Base-by-base conservation (phyloP, 1,140 invertebrate species). In the Drosophila fuyamai region DNA sequence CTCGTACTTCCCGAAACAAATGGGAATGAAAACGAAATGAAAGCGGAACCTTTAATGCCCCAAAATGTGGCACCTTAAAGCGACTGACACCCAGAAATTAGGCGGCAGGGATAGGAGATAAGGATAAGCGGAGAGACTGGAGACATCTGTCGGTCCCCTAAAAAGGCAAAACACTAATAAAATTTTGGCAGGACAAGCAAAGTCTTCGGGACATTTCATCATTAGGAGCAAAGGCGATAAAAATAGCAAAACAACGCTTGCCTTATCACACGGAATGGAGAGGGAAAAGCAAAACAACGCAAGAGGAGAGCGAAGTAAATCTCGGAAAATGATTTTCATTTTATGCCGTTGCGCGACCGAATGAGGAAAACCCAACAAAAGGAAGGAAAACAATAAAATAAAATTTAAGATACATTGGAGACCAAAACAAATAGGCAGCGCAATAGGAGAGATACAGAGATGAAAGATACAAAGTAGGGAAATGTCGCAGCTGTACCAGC, bases 361-460 rank as follows among this genome's bases (percentile, higher is more conserved):
- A 48, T 38, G 55, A 62, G 70, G 38, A 46, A 44, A 48, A 41
- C 16, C 50, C 38, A 53, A 56, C 41, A 62, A 60, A 44, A 57
- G 68, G 53, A 84, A 80, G 68, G 43, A 85, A 77, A 84, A 84
- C 81, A 84, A 84, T 84, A 84, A 84, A 84, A 84, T 84, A 84
- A 84, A 84, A 84, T 84, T 84, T 84, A 84, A 85, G 81, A 85
- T 84, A 84, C 81, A 84, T 84, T 77, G 63, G 81, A 84, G 81
- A 84, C 81, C 81, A 84, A 84, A 84, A 84, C 81, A 84, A 84
- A 84, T 84, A 84, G 81, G 81, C 81, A 84, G 76, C 76, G 66
- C 80, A 84, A 70, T 82, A 74, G 68, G 62, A 60, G 63, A 59
- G 41, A 75, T 55, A 65, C 27, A 40, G 43, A 53, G 23, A 50